Base-by-base conservation (phyloP, 1,140 invertebrate genomes). In the Eriocheir sinensis region DNA sequence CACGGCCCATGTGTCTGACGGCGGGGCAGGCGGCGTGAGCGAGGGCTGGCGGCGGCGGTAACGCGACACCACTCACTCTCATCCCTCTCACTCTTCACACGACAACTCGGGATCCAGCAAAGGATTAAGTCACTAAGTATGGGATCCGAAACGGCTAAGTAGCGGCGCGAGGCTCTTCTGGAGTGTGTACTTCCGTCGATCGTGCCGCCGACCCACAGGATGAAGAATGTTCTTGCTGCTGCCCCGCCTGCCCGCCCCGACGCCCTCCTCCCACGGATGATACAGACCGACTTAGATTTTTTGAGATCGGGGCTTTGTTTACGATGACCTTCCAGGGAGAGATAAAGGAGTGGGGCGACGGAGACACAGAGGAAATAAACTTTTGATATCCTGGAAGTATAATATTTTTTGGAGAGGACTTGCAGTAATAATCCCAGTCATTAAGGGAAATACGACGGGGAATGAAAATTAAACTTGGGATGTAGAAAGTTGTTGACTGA, bases 131-230 rank as follows among this genome's bases (percentile, higher is more conserved):
- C 60, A 72, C 60, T 72, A 72, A n/a, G 27, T 72, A 72, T 21
- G 60, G 60, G 60, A 72, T 72, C 60, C 60, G 27, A 72, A n/a
- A 72, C 60, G 60, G 60, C 60, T 72, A 72, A 72, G 60, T 72
- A 72, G 60, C 27, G 60, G 60, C 60, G 60, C 60, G 60, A 8
- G 60, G 4, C 60, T 72, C 60, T 21, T 72, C 60, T 72, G 17
- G 60, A 8, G 15, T n/a, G 60, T 72, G 60, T 72, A 72, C 27
- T n/a, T 72, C 17, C 60, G 60, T 72, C 8, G 60, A n/a, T 21
- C 60, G 4, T 72, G 60, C 60, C 60, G 60, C 21, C 60, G 21
- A n/a, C 21, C 17, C 60, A n/a, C 21, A n/a, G 60, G 60, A 72
- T 72, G 27, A 72, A 21, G 21, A n/a, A 4, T 72, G 27, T 72